These are phyloP conservation scores for Tigriopus japonicus DNA, from an alignment of 1,140 invertebrate species.

Conservation along the genomic window DNA sequence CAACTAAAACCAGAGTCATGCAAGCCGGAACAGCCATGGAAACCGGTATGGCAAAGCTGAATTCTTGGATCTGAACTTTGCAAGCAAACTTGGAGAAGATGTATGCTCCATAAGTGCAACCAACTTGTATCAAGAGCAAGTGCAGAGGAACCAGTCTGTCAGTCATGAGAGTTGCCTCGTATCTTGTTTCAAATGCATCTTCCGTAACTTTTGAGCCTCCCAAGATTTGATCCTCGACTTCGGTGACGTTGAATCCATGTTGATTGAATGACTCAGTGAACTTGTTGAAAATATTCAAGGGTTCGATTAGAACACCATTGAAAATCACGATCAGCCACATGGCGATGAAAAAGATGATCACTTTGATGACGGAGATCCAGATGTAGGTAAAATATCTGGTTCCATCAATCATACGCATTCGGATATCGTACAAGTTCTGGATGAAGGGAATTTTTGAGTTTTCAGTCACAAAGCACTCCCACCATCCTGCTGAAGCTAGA, in stretches of 20 bases:
- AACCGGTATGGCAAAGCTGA: slow-evolving; percentile 24
- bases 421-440: background rate
- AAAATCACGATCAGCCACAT: slow-evolving; percentile 23
- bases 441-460: background rate
- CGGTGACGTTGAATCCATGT: slow-evolving; percentile 5
- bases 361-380: slow-evolving; percentile 23
- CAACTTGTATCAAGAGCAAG: slow-evolving; percentile 3
- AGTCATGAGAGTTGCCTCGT: background rate
- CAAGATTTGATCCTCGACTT: background rate
- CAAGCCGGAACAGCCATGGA: slow-evolving; percentile 22
- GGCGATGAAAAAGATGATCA: slow-evolving; percentile 22
- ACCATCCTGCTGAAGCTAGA: slow-evolving; percentile 31
- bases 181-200: background rate
- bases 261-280: background rate
- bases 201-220: background rate
- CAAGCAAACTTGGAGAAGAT: slow-evolving; percentile 20
- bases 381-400: slow-evolving; percentile 16
- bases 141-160: background rate
- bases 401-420: background rate
- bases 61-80: slow-evolving; percentile 19
- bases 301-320: slow-evolving; percentile 14
- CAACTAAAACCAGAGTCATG: slow-evolving; percentile 17
- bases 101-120: background rate
- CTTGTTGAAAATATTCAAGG: slow-evolving; percentile 4
- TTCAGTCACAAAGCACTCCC: slow-evolving; percentile 32